These are phyloP conservation scores for Tenualosa ilisha DNA, from an alignment of 2,797 vertebrate species.

Conservation along the genomic window DNA sequence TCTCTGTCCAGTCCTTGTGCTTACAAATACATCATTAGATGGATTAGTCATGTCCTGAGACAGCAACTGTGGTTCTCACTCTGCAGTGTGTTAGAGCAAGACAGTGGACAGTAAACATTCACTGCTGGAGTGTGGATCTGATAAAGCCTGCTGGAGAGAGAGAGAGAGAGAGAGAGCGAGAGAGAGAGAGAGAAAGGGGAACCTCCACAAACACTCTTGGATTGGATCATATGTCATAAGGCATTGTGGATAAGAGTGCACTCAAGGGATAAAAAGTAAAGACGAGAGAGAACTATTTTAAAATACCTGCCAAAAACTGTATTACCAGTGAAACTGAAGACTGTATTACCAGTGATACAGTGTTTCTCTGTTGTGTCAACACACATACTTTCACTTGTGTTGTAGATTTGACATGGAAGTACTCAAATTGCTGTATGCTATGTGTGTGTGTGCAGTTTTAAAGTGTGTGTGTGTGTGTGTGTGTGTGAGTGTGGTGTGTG, in stretches of 20 bases:
- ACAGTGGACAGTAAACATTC: conserved; percentile 33
- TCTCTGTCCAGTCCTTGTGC: background rate
- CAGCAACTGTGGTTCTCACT: background rate
- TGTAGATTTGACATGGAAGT: no score
- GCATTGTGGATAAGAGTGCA: background rate
- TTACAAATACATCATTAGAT: conserved; percentile 32
- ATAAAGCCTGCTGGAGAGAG: conserved; percentile 18
- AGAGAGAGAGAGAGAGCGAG: background rate
- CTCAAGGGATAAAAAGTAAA: background rate
- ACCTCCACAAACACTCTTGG: no score
- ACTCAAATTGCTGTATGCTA: background rate
- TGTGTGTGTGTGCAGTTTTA: background rate
- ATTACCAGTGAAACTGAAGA: no score
- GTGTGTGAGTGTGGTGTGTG: background rate
- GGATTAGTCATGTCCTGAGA: conserved; percentile 12
- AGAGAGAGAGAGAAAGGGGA: background rate
- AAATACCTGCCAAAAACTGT: background rate
- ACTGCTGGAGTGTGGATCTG: conserved; percentile 26
- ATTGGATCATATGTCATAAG: background rate
- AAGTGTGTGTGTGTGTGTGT: conserved; percentile 9
- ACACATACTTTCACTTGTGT: no score
- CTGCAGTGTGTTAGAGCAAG: background rate
- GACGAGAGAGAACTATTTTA: background rate
- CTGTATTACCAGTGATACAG: background rate
- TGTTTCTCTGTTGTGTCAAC: background rate